Evolutionary conservation across 2,888 invertebrate species (phyloP), one percentile per base, ranked within the genome.

Genomic region (Ectemnius continuus): DNA sequence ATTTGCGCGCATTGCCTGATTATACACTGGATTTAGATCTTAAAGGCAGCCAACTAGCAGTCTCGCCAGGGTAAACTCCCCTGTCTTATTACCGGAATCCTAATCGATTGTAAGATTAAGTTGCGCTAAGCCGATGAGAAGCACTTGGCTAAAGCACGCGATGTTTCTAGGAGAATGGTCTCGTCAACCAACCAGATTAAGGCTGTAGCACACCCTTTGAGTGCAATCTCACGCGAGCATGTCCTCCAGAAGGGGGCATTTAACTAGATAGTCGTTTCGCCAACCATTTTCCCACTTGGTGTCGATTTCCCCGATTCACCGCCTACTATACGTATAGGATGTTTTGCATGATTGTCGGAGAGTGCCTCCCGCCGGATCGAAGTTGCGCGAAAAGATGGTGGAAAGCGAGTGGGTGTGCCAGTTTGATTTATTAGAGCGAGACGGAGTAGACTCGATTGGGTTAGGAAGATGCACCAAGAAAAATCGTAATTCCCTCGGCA

Each of bases 341-440:
- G 65, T 76, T 73, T 76, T 59, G 66, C 71, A 70, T 73, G 80
- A 81, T 82, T 81, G 82, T 82, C 82, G 72, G 76, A 81, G 82
- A 82, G 80, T 73, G 36, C 60, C 62, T 47, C 68, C 1, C 5
- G 36, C 2, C 36, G 36, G 11, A 60, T 65, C 70, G 70, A 71
- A 60, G 58, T 36, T 56, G 20, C 58, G 36, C 59, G 61, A 72
- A 63, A 73, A 81, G 36, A 36, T 36, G n/a, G 68, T 57, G 56
- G 57, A 69, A 60, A 58, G 74, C 71, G 80, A 81, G 80, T 69
- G 82, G 56, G 78, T 66, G 67, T 47, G 60, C 36, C 52, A 67
- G 57, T 75, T 70, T 61, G 63, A 66, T 79, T 79, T 81, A 81
- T 82, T 82, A 81, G 69, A 66, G 61, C n/a, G 61, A 20, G 70